phyloP scores from a whole-genome alignment of 1,140 invertebrate species.

The Olivierus martensii region DNA sequence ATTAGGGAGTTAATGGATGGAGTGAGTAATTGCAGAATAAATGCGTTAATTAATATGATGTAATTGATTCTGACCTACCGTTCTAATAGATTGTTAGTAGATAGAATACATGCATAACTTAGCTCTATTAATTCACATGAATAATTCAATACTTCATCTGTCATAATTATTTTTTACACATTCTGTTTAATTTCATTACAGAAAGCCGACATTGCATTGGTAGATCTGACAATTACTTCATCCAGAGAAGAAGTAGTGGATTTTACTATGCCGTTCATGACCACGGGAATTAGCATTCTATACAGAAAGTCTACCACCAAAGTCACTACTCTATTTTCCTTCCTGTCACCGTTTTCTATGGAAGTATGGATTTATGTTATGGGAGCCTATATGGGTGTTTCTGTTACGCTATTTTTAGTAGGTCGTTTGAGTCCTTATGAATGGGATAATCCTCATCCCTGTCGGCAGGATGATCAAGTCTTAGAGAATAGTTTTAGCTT shows the following conservation, averaged over 20 bases:
- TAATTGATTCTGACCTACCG: neutral
- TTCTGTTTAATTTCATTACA: neutral
- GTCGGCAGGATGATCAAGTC: constrained; percentile 53
- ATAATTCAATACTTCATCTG: neutral
- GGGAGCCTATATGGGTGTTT: constrained; percentile 82
- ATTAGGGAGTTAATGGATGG: constrained; percentile 58
- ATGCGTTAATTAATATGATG: neutral
- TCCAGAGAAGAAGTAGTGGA: constrained; percentile 76
- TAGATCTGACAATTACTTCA: constrained; percentile 86
- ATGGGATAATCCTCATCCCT: constrained; percentile 62
- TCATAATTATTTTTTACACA: neutral
- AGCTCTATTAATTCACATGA: neutral
- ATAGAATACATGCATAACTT: neutral
- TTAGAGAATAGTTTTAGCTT: constrained; percentile 59
- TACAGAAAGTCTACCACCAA: constrained; percentile 51
- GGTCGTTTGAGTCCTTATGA: constrained; percentile 87
- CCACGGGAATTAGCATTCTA: constrained; percentile 41
- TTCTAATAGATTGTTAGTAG: neutral
- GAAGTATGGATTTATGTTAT: constrained; percentile 95
- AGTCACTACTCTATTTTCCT: constrained; percentile 79
- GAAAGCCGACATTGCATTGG: constrained; percentile 76
- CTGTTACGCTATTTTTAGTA: constrained; percentile 79
- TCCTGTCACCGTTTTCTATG: constrained; percentile 75
- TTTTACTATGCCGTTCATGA: constrained; percentile 39
- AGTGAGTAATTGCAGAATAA: constrained; percentile 35